Evolutionary conservation across 2,113 vertebrate species (phyloP), one percentile per base, ranked within the genome.

Genomic region (Zosterops hypoxanthus): DNA sequence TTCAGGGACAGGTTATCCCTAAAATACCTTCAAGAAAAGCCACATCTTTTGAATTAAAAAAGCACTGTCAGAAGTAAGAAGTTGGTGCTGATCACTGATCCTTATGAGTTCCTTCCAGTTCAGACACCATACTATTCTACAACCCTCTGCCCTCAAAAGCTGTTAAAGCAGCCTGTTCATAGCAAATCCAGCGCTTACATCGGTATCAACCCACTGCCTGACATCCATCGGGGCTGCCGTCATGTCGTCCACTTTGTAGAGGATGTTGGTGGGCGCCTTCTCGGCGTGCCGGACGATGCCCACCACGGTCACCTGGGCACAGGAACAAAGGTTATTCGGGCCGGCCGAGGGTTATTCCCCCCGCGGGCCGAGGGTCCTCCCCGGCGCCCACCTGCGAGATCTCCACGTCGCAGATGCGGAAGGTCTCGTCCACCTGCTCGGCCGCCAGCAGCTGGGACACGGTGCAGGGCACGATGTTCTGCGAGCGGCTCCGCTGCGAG

Each of bases 181-280:
- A 25, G 34, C 4, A 14, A 39, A 20, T 0, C 8, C 0, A 21
- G 4, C 2, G 46, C 98, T 98, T 91, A 99, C 99, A 91, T 99
- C 99, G 2, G 99, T 99, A 94, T 99, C 99, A 0, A 99, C 98
- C 99, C 99, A 99, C 97, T 99, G 99, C 95, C 99, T 98, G 59
- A 99, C 98, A 6, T 99, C 99, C 99, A 99, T 99, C 1, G 99
- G 99, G 5, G 98, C 98, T 2, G 97, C 98, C 0, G 99, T 99
- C 99, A 99, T 99, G 92, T 99, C 99, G 28, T 99, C 99, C 44
- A 99, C 98, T 89, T 99, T 99, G 96, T 99, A 99, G 65, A 99
- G 98, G 69, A 99, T 99, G 95, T 99, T 99, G 24, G 99, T 99
- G 42, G 99, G 99, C 13, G 99, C 99, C 70, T 99, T 99, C 96